phyloP scores from a whole-genome alignment of 1,140 invertebrate genomes.

The Sycophaga agraensis region DNA sequence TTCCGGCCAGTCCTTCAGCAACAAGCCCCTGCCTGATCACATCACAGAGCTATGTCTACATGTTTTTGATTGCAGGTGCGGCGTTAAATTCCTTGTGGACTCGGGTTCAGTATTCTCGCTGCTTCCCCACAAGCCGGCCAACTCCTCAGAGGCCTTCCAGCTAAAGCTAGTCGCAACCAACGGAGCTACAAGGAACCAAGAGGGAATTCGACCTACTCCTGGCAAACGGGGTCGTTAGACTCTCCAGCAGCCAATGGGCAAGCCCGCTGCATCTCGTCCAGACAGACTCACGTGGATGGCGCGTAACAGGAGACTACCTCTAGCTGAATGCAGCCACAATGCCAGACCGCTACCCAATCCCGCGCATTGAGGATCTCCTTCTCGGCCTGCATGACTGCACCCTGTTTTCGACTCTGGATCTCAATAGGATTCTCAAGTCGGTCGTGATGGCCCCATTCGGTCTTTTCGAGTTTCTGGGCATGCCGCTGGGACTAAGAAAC shows the following conservation, averaged over 20 bases:
- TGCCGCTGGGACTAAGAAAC: too few relatives aligned
- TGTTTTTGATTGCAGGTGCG: too few relatives aligned
- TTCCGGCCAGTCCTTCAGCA: too few relatives aligned
- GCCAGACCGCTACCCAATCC: constrained; percentile 46
- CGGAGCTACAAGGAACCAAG: too few relatives aligned
- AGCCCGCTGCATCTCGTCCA: neutral
- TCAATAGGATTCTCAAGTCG: constrained; percentile 46
- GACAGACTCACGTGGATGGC: neutral
- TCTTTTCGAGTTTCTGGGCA: neutral
- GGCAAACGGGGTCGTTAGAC: neutral
- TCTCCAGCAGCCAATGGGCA: neutral
- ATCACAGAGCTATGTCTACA: too few relatives aligned
- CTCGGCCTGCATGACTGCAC: constrained; percentile 40
- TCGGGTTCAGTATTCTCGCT: too few relatives aligned
- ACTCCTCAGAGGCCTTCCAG: too few relatives aligned
- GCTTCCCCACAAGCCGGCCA: too few relatives aligned
- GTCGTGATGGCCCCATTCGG: constrained; percentile 30
- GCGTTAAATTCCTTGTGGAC: too few relatives aligned
- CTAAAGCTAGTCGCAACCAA: too few relatives aligned
- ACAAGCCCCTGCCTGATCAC: too few relatives aligned
- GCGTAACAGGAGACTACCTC: neutral
- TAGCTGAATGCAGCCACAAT: constrained; percentile 43
- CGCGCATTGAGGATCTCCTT: constrained; percentile 41
- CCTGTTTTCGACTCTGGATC: constrained; percentile 56
- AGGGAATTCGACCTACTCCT: too few relatives aligned